Conservation (phyloP, 2,888 invertebrate genomes). For the Pasiphila rectangulata region DNA sequence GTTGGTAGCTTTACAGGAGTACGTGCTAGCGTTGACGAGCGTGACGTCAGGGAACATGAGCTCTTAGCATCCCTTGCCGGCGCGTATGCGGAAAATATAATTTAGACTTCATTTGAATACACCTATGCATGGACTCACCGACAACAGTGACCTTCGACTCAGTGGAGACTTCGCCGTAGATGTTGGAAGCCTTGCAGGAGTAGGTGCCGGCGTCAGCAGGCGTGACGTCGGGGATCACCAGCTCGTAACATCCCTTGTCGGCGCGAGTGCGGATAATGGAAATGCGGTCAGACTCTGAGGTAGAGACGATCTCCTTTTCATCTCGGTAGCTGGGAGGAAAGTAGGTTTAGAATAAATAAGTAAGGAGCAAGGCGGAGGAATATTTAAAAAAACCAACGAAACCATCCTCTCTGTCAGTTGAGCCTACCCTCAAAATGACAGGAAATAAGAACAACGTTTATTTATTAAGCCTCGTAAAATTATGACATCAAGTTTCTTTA, state of each 20-base stretch:
- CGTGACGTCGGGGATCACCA: conserved; percentile 91
- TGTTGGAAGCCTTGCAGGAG: conserved; percentile 91
- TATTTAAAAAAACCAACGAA: too few relatives aligned
- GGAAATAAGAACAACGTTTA: too few relatives aligned
- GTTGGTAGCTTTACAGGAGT: conserved; percentile 92
- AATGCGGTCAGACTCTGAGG: conserved; percentile 84
- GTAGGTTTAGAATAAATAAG: background rate
- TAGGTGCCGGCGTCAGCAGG: conserved; percentile 90
- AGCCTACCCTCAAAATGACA: too few relatives aligned
- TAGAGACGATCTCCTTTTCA: conserved; percentile 85
- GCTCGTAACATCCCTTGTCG: conserved; percentile 91
- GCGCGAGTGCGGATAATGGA: conserved; percentile 87
- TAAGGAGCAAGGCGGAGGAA: background rate
- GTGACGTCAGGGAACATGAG: conserved; percentile 91
- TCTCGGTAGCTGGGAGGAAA: conserved; percentile 88
- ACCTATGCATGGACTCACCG: conserved; percentile 69
- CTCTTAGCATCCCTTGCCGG: too few relatives aligned
- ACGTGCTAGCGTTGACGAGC: conserved; percentile 88
- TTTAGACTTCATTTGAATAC: too few relatives aligned
- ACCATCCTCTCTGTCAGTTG: too few relatives aligned
- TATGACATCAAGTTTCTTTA: too few relatives aligned
- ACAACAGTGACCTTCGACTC: conserved; percentile 90
- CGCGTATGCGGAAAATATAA: conserved; percentile 87
- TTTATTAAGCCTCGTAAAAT: too few relatives aligned
- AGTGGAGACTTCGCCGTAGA: conserved; percentile 87